These are phyloP conservation scores for Acrocyrtus sp. DNA, from an alignment of 2,888 invertebrate genomes.

Conservation along the genomic window DNA sequence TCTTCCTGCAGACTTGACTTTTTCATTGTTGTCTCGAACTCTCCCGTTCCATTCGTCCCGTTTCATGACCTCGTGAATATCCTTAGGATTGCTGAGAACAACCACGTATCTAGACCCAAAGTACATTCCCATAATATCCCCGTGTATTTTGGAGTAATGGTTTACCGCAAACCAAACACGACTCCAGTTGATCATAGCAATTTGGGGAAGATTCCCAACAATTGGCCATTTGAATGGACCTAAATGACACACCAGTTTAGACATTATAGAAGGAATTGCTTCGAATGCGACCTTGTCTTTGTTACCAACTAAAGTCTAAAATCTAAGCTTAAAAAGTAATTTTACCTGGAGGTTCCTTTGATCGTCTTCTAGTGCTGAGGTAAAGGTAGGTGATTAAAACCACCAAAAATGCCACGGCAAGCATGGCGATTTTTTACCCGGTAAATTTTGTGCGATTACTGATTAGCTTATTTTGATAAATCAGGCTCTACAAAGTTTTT, in stretches of 20 bases:
- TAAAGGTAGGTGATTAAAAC: slow-evolving; percentile 23
- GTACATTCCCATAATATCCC: slow-evolving; percentile 51
- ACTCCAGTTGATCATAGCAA: slow-evolving; percentile 51
- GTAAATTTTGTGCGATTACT: neutral
- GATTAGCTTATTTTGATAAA: too few relatives aligned
- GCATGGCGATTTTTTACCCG: slow-evolving; percentile 28
- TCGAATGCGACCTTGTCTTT: too few relatives aligned
- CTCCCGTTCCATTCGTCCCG: slow-evolving; percentile 55
- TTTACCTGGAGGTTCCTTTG: slow-evolving; percentile 48
- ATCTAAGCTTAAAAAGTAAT: too few relatives aligned
- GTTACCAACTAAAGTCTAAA: too few relatives aligned
- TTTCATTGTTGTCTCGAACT: slow-evolving; percentile 44
- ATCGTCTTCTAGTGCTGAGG: slow-evolving; percentile 15
- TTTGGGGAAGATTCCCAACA: slow-evolving; percentile 56
- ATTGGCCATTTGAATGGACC: slow-evolving; percentile 52
- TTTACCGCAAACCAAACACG: slow-evolving; percentile 53
- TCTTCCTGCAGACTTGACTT: slow-evolving; percentile 44
- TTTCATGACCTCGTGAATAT: slow-evolving; percentile 55
- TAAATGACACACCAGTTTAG: slow-evolving; percentile 2
- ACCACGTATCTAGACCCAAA: slow-evolving; percentile 53
- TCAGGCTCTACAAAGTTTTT: too few relatives aligned
- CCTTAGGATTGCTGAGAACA: slow-evolving; percentile 50
- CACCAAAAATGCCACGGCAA: slow-evolving; percentile 22
- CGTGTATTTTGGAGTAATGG: slow-evolving; percentile 43
- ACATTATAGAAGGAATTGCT: neutral